Evolutionary conservation across 2,888 invertebrate genomes (phyloP), one percentile per base, ranked within the genome.

Genomic region (Drosophila bunnanda): DNA sequence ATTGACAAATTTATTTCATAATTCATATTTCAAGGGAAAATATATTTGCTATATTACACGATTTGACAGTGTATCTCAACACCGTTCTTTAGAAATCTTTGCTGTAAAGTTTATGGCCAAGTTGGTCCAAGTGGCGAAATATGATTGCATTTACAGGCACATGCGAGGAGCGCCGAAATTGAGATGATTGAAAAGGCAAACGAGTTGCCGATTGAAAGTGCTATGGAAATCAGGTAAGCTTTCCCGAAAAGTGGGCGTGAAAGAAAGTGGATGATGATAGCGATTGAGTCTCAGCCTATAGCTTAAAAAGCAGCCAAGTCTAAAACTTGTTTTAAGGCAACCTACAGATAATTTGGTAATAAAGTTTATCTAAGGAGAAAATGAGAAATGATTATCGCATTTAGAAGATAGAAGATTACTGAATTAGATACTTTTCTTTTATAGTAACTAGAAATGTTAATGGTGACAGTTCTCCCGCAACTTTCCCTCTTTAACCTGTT

Each of bases 71-170:
- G 46, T 54, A 20, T 48, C 20, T 13, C 4, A 20, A 1, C 15
- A 6, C 15, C 30, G 13, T 28, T 22, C 10, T 34, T 22, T 39
- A 25, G 25, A 15, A 1, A 44, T 41, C 54, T 54, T 12, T 39
- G 54, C 59, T 58, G 52, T 58, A 48, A 76, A 73, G 73, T 80
- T 83, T 82, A 71, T 80, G 67, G 76, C 71, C 62, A 46, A 28
- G 44, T n/a, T 39, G 69, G 41, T 32, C 66, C 38, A 58, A 38
- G 68, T 69, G 62, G 75, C 81, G 73, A 87, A 80, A 84, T 80
- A 76, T 79, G 87, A 83, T 65, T 81, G 75, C 84, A 80, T 78
- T 75, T 78, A 56, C 58, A 52, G 54, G 57, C 57, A 60, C 57
- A 57, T 57, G 65, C 48, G 50, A 44, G 55, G 60, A 66, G 44